Evolutionary conservation across 2,113 vertebrate genomes (phyloP).

Genomic region (Bubo scandiacus): DNA sequence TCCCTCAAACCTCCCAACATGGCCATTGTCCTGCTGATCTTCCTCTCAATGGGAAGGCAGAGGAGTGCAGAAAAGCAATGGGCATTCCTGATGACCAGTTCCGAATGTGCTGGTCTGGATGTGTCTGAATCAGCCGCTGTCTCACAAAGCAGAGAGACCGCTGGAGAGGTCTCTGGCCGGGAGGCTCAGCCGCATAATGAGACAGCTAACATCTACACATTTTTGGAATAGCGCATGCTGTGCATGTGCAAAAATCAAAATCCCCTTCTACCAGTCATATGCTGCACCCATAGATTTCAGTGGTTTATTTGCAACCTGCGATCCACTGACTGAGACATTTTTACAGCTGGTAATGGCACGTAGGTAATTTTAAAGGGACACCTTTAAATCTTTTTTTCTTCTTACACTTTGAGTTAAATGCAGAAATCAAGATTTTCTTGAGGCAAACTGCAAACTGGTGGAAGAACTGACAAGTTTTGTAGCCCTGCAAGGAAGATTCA

Average conservation of each 20-base stretch:
- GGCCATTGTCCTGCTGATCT: conserved; percentile 21
- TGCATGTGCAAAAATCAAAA: conserved; percentile 19
- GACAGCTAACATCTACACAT: conserved; percentile 60
- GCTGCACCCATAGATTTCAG: not conserved
- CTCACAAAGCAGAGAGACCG: not conserved
- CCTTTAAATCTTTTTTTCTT: not conserved
- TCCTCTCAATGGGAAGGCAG: conserved; percentile 15
- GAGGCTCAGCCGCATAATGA: conserved; percentile 54
- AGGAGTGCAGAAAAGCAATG: not conserved
- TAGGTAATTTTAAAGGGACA: not conserved
- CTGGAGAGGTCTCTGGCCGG: conserved; percentile 18
- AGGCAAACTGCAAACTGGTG: not conserved
- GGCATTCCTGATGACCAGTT: not conserved
- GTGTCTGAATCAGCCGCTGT: not conserved
- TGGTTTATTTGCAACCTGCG: not conserved
- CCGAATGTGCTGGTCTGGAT: conserved; percentile 25
- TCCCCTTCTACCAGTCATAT: not conserved
- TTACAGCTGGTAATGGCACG: not conserved
- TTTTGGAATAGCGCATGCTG: conserved; percentile 11
- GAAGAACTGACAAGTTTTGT: not conserved
- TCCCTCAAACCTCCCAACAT: not conserved
- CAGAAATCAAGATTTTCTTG: not conserved
- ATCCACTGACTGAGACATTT: not conserved
- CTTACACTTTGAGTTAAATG: not conserved
- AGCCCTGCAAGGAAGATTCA: not conserved